These are phyloP conservation scores for Digitonthophagus gazella DNA, from an alignment of 2,888 invertebrate species.

Conservation along the genomic window DNA sequence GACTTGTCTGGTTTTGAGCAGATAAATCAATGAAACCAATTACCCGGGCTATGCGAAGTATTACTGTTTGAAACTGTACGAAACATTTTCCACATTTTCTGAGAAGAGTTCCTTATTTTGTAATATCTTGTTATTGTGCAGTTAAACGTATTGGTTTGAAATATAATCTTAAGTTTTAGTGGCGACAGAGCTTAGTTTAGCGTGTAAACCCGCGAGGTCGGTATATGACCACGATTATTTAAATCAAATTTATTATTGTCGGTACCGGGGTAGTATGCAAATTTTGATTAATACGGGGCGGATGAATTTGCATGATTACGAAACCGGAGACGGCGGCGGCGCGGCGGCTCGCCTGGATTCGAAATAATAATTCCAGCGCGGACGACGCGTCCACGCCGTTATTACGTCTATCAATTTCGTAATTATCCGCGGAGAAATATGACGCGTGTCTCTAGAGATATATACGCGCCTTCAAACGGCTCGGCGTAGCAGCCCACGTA, in stretches of 20 bases:
- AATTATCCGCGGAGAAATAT: conserved; percentile 8
- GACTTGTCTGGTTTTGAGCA: too few relatives aligned
- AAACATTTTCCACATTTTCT: too few relatives aligned
- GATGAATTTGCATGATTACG: conserved; percentile 6
- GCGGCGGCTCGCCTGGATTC: neutral
- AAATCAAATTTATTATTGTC: conserved; percentile 12
- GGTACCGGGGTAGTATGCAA: conserved; percentile 1
- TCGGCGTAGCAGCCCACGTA: neutral
- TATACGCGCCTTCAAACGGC: neutral
- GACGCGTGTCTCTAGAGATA: neutral
- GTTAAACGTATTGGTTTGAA: too few relatives aligned
- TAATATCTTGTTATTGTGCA: too few relatives aligned
- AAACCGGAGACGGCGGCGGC: neutral
- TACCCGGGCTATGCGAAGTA: too few relatives aligned
- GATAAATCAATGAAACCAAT: too few relatives aligned
- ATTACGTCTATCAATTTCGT: conserved; percentile 9
- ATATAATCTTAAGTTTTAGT: neutral
- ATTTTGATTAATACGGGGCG: conserved; percentile 11
- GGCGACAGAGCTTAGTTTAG: neutral
- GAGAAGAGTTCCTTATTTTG: too few relatives aligned
- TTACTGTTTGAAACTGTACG: too few relatives aligned
- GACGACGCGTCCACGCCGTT: neutral
- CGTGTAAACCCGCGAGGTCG: neutral
- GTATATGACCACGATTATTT: conserved; percentile 4
- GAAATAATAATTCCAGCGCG: conserved; percentile 5